A percentile compares a stretch with the other conserved stretches of the same genome.
Evolutionary conservation across 2,888 invertebrate genomes (phyloP).

Genomic region (Diplolepis rosae): DNA sequence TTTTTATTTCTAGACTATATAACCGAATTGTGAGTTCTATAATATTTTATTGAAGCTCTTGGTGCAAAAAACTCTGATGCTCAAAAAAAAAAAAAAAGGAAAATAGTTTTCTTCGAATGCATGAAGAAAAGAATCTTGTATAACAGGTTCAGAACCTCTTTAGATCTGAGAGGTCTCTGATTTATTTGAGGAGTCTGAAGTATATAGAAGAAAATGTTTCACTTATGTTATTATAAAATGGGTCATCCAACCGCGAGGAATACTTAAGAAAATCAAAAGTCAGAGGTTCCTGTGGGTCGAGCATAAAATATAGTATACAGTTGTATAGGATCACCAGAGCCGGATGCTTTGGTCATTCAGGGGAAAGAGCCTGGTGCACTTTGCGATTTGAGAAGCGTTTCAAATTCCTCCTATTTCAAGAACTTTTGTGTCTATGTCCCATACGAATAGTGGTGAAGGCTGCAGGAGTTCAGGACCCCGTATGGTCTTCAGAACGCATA

Average conservation of each 20-base stretch:
- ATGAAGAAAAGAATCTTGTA: background rate
- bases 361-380: constrained; percentile 23
- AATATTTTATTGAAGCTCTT: background rate
- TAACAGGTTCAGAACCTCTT: background rate
- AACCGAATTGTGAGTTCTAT: background rate
- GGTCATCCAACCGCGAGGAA: constrained; percentile 29
- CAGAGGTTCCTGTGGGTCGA: constrained; percentile 15
- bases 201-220: background rate
- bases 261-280: constrained; percentile 27
- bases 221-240: constrained; percentile 22
- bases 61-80: too few species aligned
- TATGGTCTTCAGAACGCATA: constrained; percentile 57
- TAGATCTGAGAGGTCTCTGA: background rate
- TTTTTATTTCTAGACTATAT: too few species aligned
- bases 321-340: constrained; percentile 14
- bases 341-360: constrained; percentile 26
- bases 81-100: background rate
- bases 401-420: constrained; percentile 27
- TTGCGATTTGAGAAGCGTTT: constrained; percentile 29
- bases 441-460: constrained; percentile 4
- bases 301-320: background rate
- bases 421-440: constrained; percentile 13
- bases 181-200: background rate
- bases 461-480: constrained; percentile 36
- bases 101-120: background rate